These are phyloP conservation scores for Catharus minimus DNA, from an alignment of 2,113 vertebrate genomes.

Conservation along the genomic window DNA sequence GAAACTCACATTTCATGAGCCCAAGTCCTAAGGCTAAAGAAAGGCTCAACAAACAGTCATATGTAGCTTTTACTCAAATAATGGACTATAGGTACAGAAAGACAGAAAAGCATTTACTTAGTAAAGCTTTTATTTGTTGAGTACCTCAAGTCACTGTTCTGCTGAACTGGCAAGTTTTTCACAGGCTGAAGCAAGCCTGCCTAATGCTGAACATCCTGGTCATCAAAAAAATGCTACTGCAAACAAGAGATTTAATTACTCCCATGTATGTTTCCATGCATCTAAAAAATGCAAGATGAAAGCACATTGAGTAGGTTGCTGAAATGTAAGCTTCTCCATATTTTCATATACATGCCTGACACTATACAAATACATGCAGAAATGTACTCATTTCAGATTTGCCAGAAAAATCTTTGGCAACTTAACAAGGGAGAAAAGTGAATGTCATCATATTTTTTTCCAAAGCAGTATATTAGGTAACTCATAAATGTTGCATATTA, in stretches of 20 bases:
- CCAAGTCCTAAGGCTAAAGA: background rate
- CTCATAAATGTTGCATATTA: background rate
- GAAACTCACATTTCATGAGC: background rate
- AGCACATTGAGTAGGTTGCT: background rate
- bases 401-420: background rate
- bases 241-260: background rate
- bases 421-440: background rate
- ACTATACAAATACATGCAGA: background rate
- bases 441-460: background rate
- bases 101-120: background rate
- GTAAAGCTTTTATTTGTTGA: background rate
- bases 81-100: background rate
- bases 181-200: background rate
- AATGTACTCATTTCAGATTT: background rate
- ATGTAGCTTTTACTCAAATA: background rate
- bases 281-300: background rate
- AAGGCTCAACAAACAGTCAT: background rate
- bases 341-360: background rate
- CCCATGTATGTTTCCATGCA: background rate
- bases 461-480: background rate
- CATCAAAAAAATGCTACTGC: background rate
- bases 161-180: background rate
- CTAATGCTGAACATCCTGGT: background rate
- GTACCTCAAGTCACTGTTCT: background rate
- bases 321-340: background rate